Base-by-base conservation (phyloP, 2,797 vertebrate genomes). In the Muscicapa striata region DNA sequence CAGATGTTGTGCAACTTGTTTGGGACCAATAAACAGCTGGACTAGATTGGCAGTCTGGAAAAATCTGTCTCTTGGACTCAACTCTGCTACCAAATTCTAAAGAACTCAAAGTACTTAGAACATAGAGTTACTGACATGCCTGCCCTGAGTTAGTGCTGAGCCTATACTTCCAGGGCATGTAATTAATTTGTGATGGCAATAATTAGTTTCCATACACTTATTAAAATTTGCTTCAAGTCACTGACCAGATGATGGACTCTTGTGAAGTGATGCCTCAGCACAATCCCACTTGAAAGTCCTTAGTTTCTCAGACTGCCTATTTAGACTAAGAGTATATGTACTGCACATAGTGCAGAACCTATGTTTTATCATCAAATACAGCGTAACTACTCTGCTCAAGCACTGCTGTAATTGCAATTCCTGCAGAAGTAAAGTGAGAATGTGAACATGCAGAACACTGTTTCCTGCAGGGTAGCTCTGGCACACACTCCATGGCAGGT, bases 1-100 rank as follows among this genome's bases (percentile, higher is more conserved):
- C n/a, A 7, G 5, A 13, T 1, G 4, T 10, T 34, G 16, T 26
- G 15, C 13, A 30, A 12, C 27, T n/a, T 0, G 0, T 38, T 1
- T 46, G 18, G 49, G 30, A 57, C 11, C 16, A 61, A 5, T 9
- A 5, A 49, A 27, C 13, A 63, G 45, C 58, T 21, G 63, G 16
- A 32, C 12, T 13, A 13, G 8, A 57, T n/a, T 32, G 6, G 21
- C n/a, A 55, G 17, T 2, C 13, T 5, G 13, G 34, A 21, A 46
- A 76, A 68, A 54, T 51, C 40, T 67, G 32, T 24, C 16, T 62
- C 51, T 62, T 83, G 19, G 13, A 38, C 34, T 15, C 36, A 66
- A 5, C 15, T 29, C 59, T 26, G n/a, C 52, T 90, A 43, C 52
- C 13, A 16, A 40, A 20, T 5, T 19, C 32, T 41, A 22, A 30